These are phyloP conservation scores for Trissolcus japonicus DNA, from an alignment of 2,888 invertebrate genomes.

Conservation along the genomic window DNA sequence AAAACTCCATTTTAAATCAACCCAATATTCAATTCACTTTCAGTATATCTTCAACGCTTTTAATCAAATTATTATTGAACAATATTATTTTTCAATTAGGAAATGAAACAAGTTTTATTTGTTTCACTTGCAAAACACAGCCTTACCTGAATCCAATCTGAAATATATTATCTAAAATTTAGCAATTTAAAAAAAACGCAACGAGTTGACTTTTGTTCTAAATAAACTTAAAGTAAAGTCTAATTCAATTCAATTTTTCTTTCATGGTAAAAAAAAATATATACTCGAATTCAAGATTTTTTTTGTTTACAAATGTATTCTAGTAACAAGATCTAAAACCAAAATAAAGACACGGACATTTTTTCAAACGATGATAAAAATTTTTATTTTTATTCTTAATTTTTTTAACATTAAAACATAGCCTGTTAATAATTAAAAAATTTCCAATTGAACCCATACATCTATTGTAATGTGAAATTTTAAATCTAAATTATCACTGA, in stretches of 20 bases:
- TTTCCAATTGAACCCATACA: background rate
- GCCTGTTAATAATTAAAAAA: too few relatives aligned
- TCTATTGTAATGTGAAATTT: background rate
- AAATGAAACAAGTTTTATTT: background rate
- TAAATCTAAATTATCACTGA: background rate
- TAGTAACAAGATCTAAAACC: too few relatives aligned
- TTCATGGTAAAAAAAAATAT: too few relatives aligned
- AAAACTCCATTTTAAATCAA: too few relatives aligned
- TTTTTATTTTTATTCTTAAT: constrained; percentile 15
- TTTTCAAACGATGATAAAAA: constrained; percentile 27
- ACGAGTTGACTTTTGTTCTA: background rate
- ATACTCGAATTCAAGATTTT: too few relatives aligned
- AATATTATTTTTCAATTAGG: background rate
- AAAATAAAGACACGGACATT: background rate
- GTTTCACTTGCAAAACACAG: background rate
- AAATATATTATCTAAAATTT: constrained; percentile 24
- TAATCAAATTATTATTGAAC: too few relatives aligned
- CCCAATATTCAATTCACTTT: too few relatives aligned
- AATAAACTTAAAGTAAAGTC: too few relatives aligned
- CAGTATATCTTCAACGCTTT: too few relatives aligned
- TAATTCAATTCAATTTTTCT: too few relatives aligned
- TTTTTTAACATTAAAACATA: too few relatives aligned
- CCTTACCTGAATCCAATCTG: constrained; percentile 14
- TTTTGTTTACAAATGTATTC: background rate
- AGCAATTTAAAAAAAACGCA: constrained; percentile 23